These are phyloP conservation scores for Heliothis virescens DNA, from an alignment of 1,140 invertebrate species.

Conservation along the genomic window DNA sequence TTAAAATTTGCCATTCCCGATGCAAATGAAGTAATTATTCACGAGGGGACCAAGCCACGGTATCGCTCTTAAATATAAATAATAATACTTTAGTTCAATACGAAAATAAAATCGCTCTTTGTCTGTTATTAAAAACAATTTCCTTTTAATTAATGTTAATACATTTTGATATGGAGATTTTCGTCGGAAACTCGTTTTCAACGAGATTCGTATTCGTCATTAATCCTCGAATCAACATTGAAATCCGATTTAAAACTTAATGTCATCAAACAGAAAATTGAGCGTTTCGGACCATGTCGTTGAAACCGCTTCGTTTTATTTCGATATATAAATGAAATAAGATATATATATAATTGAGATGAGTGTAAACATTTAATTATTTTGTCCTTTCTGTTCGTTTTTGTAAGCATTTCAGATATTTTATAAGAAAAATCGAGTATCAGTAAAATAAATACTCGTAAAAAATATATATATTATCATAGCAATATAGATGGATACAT, in stretches of 20 bases:
- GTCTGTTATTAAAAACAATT: background rate
- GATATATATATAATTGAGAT: too few species aligned
- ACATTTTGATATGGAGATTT: background rate
- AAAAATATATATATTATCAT: too few species aligned
- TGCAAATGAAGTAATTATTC: background rate
- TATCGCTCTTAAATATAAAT: background rate
- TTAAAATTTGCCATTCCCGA: background rate
- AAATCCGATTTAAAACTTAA: conserved; percentile 38
- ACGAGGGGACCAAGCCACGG: background rate
- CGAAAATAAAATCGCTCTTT: background rate
- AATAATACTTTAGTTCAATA: background rate
- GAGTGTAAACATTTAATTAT: too few species aligned
- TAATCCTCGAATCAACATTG: conserved; percentile 33
- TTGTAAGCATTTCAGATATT: too few species aligned
- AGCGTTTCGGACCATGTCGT: conserved; percentile 4
- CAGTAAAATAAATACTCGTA: too few species aligned
- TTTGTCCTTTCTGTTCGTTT: too few species aligned
- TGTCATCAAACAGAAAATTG: conserved; percentile 8
- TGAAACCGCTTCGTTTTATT: conserved; percentile 20
- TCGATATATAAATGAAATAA: background rate
- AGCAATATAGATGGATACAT: too few species aligned
- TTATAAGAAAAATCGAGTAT: too few species aligned
- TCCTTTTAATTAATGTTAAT: conserved; percentile 19
- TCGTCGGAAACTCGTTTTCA: background rate
- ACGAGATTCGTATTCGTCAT: conserved; percentile 30